phyloP scores from a whole-genome alignment of 2,113 vertebrate species.

The Anas platyrhynchos region DNA sequence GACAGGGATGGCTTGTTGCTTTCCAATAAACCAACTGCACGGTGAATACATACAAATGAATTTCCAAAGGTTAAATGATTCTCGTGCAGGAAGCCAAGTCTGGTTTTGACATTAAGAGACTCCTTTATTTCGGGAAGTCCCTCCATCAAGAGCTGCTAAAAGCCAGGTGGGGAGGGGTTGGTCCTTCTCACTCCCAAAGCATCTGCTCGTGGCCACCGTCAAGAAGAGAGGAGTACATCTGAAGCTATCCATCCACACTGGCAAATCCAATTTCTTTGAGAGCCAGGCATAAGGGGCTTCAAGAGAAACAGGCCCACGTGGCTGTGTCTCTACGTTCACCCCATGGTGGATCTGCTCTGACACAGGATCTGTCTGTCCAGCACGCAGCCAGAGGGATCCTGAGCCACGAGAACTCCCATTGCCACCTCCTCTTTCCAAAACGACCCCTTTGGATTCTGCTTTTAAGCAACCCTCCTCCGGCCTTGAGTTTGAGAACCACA shows the following conservation, averaged over 20 bases:
- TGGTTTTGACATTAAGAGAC: neutral
- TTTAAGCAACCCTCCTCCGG: neutral
- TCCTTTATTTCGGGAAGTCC: neutral
- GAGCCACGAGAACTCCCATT: neutral
- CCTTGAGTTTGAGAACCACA: neutral
- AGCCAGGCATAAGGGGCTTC: neutral
- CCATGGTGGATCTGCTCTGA: neutral
- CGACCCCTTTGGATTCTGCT: neutral
- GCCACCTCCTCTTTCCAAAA: neutral
- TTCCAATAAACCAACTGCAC: neutral
- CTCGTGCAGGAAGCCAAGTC: neutral
- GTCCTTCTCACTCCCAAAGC: neutral
- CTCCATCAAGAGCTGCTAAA: neutral
- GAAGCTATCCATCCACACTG: neutral
- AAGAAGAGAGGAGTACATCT: neutral
- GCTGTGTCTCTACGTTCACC: neutral
- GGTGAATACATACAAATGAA: neutral
- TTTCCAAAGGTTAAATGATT: constrained; percentile 16
- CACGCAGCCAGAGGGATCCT: neutral
- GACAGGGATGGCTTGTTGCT: neutral
- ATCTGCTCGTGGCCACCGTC: neutral
- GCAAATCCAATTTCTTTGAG: neutral
- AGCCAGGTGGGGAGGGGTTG: neutral
- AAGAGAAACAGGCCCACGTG: neutral
- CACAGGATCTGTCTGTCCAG: neutral